Evolutionary conservation across 1,140 invertebrate species (phyloP), one percentile per base, ranked within the genome.

Genomic region (Monomorium pharaonis): DNA sequence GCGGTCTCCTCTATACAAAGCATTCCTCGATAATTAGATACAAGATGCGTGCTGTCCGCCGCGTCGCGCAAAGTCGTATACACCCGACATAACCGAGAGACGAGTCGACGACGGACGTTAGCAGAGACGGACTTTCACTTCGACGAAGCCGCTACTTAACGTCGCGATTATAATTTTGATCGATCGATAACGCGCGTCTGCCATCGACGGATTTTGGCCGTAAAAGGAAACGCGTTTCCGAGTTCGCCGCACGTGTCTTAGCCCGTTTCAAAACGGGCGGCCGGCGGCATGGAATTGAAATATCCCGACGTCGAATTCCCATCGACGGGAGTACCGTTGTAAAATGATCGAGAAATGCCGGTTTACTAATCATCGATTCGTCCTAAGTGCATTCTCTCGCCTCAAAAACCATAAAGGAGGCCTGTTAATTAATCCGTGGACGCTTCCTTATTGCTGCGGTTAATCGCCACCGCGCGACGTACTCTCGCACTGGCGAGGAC

Each of bases 1-100:
- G 90, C 92, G 92, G 92, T 92, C 92, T 92, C 88, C 87, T n/a
- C n/a, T 89, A 87, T 87, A 93, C 92, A 93, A 92, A 93, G 92
- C 92, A 92, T 93, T 92, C 92, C 91, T 86, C 84, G 88, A 85
- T 92, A 92, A 92, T 92, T 92, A 92, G 92, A 91, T 88, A 89
- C 86, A 74, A 65, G 86, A 87, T 86, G 92, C 88, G 84, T 85
- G 70, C 70, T 63, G 21, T 62, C 56, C 58, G 60, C 30, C 18
- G 27, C 30, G n/a, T n/a, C 18, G 62, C 37, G 83, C 44, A 10
- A 81, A 70, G 37, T 86, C 74, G 7, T 81, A 83, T 83, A 76
- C 42, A 76, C 30, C 16, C 30, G 70, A 44, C 60, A 56, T n/a
- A 42, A 67, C 27, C 27, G 42, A 44, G 27, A 49, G 56, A 51